Conservation (phyloP, 2,888 invertebrate species). For the Phengaris arion region DNA sequence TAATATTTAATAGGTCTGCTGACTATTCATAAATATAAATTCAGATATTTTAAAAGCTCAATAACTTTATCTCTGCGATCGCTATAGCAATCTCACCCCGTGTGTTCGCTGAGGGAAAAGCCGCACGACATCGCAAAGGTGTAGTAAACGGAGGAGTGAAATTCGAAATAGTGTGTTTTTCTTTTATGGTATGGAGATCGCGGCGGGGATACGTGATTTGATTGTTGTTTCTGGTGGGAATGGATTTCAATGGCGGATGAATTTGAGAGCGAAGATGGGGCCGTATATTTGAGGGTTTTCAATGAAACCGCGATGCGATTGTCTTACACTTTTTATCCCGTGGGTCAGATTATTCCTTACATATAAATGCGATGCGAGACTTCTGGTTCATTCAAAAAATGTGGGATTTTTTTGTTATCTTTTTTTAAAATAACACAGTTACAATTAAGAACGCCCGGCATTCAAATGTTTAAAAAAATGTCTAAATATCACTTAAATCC, state of each 20-base stretch:
- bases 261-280: constrained; percentile 38
- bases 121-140: constrained; percentile 53
- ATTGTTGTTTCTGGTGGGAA: constrained; percentile 46
- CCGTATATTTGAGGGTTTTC: constrained; percentile 34
- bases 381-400: background rate
- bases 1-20: background rate
- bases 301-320: constrained; percentile 19
- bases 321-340: background rate
- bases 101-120: constrained; percentile 43
- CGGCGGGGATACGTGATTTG: constrained; percentile 50
- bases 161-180: constrained; percentile 55
- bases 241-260: constrained; percentile 50
- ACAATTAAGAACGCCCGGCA: background rate
- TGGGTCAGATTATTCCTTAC: background rate
- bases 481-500: background rate
- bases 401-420: background rate
- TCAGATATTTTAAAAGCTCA: background rate
- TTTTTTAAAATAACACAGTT: background rate
- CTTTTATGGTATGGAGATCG: constrained; percentile 56
- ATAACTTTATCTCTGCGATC: background rate
- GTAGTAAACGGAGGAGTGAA: constrained; percentile 59
- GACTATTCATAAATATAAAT: background rate
- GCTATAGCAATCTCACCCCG: constrained; percentile 35
- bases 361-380: background rate
- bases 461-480: background rate